Conservation (phyloP, 2,888 invertebrate species). For the Emmelina monodactyla region DNA sequence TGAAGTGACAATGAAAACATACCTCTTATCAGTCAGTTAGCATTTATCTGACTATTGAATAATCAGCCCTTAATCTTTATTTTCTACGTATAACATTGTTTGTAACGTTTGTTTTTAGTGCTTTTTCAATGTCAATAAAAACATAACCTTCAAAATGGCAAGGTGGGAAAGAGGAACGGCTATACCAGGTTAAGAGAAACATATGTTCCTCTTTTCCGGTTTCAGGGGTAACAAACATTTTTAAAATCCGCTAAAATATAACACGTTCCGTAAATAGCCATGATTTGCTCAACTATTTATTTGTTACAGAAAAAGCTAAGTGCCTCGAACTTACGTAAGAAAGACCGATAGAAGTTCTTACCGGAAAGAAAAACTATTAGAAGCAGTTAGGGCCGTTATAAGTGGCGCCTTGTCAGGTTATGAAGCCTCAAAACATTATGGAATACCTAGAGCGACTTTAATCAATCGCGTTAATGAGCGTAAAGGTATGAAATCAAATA, state of each 20-base stretch:
- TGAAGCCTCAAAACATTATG: conserved; percentile 10
- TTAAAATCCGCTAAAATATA: too few relatives aligned
- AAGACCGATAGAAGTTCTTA: conserved; percentile 9
- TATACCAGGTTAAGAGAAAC: conserved; percentile 5
- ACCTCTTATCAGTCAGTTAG: too few relatives aligned
- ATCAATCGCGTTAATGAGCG: conserved; percentile 3
- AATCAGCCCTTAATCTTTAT: too few relatives aligned
- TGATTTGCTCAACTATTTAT: too few relatives aligned
- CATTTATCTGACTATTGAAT: too few relatives aligned
- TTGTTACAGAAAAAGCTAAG: too few relatives aligned
- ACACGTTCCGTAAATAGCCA: too few relatives aligned
- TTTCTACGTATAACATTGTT: too few relatives aligned
- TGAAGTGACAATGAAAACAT: too few relatives aligned
- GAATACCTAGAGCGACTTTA: conserved; percentile 12
- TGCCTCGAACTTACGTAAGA: conserved; percentile 11
- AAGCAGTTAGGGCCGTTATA: conserved; percentile 11
- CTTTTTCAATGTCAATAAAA: conserved; percentile 7
- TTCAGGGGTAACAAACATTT: conserved; percentile 5
- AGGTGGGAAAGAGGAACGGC: conserved; percentile 10
- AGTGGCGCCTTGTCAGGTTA: conserved; percentile 9
- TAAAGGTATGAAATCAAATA: conserved; percentile 8
- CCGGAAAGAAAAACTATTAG: conserved; percentile 10
- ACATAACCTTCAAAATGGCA: conserved; percentile 8
- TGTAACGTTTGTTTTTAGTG: too few relatives aligned
- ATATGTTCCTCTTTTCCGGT: conserved; percentile 8